These are phyloP conservation scores for Microctonus aethiopoides DNA, from an alignment of 2,888 invertebrate species.

Conservation along the genomic window DNA sequence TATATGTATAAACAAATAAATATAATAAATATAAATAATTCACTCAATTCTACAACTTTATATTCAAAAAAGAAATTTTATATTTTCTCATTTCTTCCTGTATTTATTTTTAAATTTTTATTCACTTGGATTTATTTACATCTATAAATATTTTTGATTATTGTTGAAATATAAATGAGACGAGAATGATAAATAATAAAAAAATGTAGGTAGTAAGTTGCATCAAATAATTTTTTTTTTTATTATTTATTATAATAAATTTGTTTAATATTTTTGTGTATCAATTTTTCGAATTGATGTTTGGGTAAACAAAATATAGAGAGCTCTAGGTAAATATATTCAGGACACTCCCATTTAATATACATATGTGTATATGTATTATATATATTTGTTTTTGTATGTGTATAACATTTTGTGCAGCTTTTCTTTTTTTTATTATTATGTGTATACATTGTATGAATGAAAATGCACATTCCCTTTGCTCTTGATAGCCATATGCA, in stretches of 20 bases:
- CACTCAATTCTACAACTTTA: background rate
- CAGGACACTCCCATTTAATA: background rate
- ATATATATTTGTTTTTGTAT: too few relatives aligned
- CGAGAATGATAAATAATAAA: background rate
- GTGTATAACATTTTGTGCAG: too few relatives aligned
- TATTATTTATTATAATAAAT: background rate
- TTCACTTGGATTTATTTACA: background rate
- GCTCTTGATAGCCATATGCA: conserved; percentile 23
- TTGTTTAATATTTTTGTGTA: background rate
- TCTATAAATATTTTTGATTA: background rate
- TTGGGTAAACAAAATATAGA: background rate
- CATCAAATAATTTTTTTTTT: background rate
- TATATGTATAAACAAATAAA: background rate
- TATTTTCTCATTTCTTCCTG: too few relatives aligned
- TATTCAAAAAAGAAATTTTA: too few relatives aligned
- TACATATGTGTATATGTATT: background rate
- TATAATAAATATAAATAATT: background rate
- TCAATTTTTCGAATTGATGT: background rate
- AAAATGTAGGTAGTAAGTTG: background rate
- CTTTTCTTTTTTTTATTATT: background rate
- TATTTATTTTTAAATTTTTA: too few relatives aligned
- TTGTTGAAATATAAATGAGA: background rate
- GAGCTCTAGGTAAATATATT: background rate
- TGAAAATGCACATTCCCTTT: background rate
- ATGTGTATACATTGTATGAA: background rate